These are phyloP conservation scores for Tragelaphus buxtoni DNA, from an alignment of 2,113 vertebrate species.

Conservation along the genomic window DNA sequence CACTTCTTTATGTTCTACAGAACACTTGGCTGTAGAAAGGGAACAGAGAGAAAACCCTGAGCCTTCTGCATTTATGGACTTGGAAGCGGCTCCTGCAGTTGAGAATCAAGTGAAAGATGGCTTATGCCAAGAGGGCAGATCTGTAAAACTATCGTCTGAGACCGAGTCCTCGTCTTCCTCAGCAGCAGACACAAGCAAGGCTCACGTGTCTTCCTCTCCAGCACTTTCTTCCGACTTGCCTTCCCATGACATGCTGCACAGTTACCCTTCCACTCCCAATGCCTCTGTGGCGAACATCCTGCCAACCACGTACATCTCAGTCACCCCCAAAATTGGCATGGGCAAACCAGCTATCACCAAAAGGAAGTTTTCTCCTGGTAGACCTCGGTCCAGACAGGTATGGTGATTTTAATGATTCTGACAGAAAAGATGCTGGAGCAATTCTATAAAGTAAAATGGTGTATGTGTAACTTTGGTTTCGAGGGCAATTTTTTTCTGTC, in stretches of 20 bases:
- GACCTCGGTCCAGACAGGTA: constrained; percentile 94
- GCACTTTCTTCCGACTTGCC: constrained; percentile 83
- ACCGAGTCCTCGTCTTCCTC: constrained; percentile 66
- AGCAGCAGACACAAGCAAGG: constrained; percentile 78
- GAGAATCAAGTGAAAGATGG: constrained; percentile 79
- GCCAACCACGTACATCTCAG: constrained; percentile 85
- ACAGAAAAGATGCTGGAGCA: neutral
- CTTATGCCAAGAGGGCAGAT: constrained; percentile 78
- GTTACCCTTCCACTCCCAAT: constrained; percentile 74
- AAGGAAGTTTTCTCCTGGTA: constrained; percentile 96
- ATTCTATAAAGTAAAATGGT: neutral
- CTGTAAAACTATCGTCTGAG: constrained; percentile 74
- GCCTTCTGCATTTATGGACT: constrained; percentile 63
- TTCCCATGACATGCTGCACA: constrained; percentile 78
- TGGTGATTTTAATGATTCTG: constrained; percentile 3
- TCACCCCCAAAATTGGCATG: constrained; percentile 98
- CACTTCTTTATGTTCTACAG: constrained; percentile 30
- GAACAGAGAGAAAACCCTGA: constrained; percentile 68
- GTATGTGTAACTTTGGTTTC: neutral
- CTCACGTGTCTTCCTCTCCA: constrained; percentile 82
- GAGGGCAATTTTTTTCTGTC: neutral
- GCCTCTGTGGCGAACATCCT: constrained; percentile 78
- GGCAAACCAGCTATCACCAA: constrained; percentile 98
- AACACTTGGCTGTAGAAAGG: constrained; percentile 60
- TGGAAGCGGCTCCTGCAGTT: constrained; percentile 78